Conservation (phyloP, 2,797 vertebrate genomes). For the Eurystomus glaucurus region DNA sequence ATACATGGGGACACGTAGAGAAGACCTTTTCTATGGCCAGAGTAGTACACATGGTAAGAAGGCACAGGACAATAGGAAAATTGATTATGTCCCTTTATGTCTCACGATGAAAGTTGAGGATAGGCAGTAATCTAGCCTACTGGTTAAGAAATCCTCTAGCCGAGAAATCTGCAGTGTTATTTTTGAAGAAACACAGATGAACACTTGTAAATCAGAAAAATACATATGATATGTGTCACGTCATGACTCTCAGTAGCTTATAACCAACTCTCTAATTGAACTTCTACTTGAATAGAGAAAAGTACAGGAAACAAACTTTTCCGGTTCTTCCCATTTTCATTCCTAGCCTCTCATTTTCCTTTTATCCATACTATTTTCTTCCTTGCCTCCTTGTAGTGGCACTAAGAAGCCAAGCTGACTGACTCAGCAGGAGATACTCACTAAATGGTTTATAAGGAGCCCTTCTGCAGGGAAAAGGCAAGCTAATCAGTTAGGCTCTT, state of each 20-base stretch:
- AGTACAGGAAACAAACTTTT: neutral
- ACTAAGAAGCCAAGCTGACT: neutral
- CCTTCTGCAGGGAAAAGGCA: neutral
- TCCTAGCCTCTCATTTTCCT: neutral
- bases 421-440: neutral
- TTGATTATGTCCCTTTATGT: neutral
- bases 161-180: neutral
- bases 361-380: neutral
- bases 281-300: neutral
- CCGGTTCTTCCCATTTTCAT: neutral
- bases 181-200: neutral
- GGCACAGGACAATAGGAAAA: neutral
- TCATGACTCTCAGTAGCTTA: neutral
- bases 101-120: neutral
- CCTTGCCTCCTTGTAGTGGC: neutral
- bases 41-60: neutral
- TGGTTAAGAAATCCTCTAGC: neutral
- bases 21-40: neutral
- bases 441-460: neutral
- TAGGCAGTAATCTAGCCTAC: neutral
- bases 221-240: neutral
- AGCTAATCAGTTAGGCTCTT: neutral
- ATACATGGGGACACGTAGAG: accelerated
- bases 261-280: neutral
- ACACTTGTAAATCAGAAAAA: neutral